Conservation (phyloP, 2,888 invertebrate species). For the Lucinisca nassula region DNA sequence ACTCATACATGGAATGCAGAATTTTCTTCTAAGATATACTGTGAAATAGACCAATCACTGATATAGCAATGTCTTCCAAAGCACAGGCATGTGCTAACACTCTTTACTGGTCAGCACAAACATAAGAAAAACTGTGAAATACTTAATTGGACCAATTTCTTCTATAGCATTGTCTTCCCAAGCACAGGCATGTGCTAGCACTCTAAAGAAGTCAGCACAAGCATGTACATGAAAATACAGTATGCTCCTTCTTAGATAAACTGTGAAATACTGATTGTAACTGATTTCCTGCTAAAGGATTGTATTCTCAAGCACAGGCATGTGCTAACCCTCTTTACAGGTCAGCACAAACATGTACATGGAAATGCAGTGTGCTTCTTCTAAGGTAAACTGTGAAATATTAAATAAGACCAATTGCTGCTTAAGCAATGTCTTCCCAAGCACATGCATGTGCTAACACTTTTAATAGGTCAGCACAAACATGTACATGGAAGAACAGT, state of each 20-base stretch:
- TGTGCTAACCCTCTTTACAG: not conserved
- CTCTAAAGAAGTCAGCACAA: not conserved
- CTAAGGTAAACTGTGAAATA: no score
- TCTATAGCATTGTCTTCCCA: not conserved
- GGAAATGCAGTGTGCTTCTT: not conserved
- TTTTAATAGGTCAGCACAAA: not conserved
- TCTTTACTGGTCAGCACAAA: no score
- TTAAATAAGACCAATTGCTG: not conserved
- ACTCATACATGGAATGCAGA: no score
- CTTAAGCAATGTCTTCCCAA: not conserved
- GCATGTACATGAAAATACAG: not conserved
- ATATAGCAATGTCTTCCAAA: no score
- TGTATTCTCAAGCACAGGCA: not conserved
- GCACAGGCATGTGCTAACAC: no score
- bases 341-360: not conserved
- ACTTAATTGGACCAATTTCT: no score
- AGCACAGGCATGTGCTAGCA: conserved; percentile 6
- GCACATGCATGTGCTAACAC: conserved; percentile 4
- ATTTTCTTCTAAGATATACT: no score
- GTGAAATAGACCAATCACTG: no score
- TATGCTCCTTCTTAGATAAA: not conserved
- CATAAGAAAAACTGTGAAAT: no score
- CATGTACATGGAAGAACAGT: no score
- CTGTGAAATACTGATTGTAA: not conserved
- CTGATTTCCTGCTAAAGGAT: not conserved